Evolutionary conservation across 2,888 invertebrate species (phyloP), one percentile per base, ranked within the genome.

Genomic region (Ctenicera cuprea): DNA sequence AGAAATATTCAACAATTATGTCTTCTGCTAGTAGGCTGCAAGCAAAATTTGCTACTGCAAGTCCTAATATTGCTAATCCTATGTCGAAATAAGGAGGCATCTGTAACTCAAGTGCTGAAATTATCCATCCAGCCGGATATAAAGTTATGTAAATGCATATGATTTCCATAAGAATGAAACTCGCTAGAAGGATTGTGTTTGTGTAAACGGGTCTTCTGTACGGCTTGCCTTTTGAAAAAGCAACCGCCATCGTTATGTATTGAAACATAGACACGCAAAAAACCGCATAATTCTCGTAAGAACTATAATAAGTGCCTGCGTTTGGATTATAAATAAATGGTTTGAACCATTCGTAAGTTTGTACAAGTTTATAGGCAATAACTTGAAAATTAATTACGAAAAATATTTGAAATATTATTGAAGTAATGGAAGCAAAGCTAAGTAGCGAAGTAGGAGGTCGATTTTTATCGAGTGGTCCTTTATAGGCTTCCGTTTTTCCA

Each of bases 151-250:
- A 90, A 0, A 82, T 69, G 54, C 91, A 91, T 52, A 91, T 78
- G 0, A 84, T 76, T 0, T 88, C 87, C 76, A 90, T 86, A 0
- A 89, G 3, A 3, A 90, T 38, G 30, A 92, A 83, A 11, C 89
- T 88, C 0, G 84, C 72, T 0, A 89, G 84, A 66, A 91, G 90
- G 26, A 86, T 83, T 78, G 88, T 83, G 82, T 93, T 93, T 2
- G 90, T 90, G 78, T 90, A 91, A 63, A 93, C 88, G 0, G 90
- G 88, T 81, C 89, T 88, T 48, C 93, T 86, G 80, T 92, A 93
- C 0, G 93, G 93, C 66, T 90, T 90, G 0, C 93, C 93, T 73
- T 90, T 90, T 0, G 92, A 92, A 82, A 91, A 93, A 41, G 90
- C 88, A 66, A 92, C 85, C 0, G 91, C 92, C 85, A 91, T 88